These are phyloP conservation scores for Cyaniris semiargus DNA, from an alignment of 2,888 invertebrate species.

Conservation along the genomic window DNA sequence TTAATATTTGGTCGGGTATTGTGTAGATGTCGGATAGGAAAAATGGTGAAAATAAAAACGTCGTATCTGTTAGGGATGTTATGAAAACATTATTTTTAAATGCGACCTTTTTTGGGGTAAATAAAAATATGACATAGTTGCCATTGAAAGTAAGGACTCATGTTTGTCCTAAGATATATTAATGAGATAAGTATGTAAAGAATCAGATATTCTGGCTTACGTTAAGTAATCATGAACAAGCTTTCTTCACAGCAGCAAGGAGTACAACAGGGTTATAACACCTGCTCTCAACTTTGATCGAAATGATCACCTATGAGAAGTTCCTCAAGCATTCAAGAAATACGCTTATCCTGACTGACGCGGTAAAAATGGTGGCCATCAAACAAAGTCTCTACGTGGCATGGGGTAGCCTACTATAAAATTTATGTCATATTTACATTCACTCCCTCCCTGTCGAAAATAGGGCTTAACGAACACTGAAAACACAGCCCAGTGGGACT, in stretches of 20 bases:
- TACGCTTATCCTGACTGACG: neutral
- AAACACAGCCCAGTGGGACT: slow-evolving; percentile 58
- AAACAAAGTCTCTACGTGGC: slow-evolving; percentile 30
- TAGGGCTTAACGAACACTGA: slow-evolving; percentile 59
- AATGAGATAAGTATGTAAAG: too few species aligned
- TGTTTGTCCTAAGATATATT: too few species aligned
- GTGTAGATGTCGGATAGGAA: neutral
- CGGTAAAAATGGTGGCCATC: neutral
- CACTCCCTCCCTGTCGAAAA: slow-evolving; percentile 60
- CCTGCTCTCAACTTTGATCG: neutral
- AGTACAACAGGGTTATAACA: neutral
- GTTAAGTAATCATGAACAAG: neutral
- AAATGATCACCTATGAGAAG: neutral
- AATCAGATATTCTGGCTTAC: too few species aligned
- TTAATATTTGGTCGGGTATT: slow-evolving; percentile 30
- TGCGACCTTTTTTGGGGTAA: neutral
- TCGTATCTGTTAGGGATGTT: neutral
- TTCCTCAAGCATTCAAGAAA: neutral
- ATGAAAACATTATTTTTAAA: neutral
- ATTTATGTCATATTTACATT: slow-evolving; percentile 76
- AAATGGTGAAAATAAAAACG: slow-evolving; percentile 3
- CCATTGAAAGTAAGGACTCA: too few species aligned
- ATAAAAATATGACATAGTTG: too few species aligned
- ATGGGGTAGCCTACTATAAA: slow-evolving; percentile 55
- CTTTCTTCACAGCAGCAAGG: neutral